Conservation (phyloP, 2,797 vertebrate species). For the Chiroxiphia lanceolata region DNA sequence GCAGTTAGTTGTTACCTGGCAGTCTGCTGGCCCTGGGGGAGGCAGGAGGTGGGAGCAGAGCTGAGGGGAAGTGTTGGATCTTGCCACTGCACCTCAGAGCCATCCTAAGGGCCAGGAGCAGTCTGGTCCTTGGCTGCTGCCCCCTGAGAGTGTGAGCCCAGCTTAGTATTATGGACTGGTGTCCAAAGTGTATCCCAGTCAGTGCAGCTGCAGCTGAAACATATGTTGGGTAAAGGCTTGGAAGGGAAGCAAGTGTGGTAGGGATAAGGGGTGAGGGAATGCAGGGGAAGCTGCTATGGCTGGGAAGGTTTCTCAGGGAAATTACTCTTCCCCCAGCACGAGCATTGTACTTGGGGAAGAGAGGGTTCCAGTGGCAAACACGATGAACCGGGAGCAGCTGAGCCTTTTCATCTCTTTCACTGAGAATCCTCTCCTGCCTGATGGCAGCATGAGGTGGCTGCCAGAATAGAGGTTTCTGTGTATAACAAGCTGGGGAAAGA, state of each 20-base stretch:
- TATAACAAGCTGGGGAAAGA: background rate
- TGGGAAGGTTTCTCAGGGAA: background rate
- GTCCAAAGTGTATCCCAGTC: background rate
- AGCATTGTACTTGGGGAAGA: background rate
- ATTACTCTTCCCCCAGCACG: background rate
- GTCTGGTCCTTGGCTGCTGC: background rate
- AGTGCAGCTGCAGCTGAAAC: background rate
- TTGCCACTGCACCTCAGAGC: background rate
- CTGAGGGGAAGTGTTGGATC: background rate
- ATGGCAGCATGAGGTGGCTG: background rate
- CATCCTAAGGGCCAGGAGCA: background rate
- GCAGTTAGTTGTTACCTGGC: background rate
- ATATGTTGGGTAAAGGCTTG: background rate
- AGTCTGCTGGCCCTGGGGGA: background rate
- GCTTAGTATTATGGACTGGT: rapidly evolving
- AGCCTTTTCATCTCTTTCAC: background rate
- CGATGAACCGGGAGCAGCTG: background rate
- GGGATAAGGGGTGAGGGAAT: background rate
- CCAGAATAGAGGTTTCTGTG: background rate
- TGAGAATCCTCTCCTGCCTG: background rate
- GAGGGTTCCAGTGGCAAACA: background rate
- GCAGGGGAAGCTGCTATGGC: background rate
- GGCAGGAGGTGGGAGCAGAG: no score
- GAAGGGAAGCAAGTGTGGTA: background rate
- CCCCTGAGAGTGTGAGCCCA: background rate